These are phyloP conservation scores for Trissoscelio sp. DNA, from an alignment of 2,888 invertebrate species.

Conservation along the genomic window DNA sequence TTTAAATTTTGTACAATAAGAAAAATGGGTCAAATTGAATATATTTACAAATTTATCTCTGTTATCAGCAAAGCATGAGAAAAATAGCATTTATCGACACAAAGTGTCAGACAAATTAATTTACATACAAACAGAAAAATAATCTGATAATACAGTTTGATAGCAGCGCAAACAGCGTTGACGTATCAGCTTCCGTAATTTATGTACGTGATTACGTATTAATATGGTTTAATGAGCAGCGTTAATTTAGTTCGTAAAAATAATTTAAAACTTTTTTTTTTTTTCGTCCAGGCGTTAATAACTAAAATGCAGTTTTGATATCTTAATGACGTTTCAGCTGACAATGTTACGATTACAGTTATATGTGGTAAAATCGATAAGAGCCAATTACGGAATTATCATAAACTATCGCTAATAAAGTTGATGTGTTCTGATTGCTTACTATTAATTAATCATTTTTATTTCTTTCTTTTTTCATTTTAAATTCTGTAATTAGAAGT, in stretches of 20 bases:
- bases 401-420: not conserved
- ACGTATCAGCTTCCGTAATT: slow-evolving; percentile 44
- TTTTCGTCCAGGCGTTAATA: not conserved
- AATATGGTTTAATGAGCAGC: slow-evolving; percentile 34
- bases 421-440: no score
- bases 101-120: slow-evolving; percentile 31
- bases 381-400: not conserved
- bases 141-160: slow-evolving; percentile 34
- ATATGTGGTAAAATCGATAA: slow-evolving; percentile 8
- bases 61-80: not conserved
- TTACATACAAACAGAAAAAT: slow-evolving; percentile 15
- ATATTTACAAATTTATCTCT: no score
- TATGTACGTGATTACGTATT: slow-evolving; percentile 38
- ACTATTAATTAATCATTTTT: no score
- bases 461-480: no score
- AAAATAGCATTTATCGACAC: not conserved
- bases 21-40: no score
- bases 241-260: slow-evolving; percentile 21
- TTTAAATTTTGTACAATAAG: no score
- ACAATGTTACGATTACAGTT: slow-evolving; percentile 37
- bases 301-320: slow-evolving; percentile 9
- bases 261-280: slow-evolving; percentile 3
- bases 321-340: slow-evolving; percentile 34
- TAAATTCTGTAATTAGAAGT: no score
- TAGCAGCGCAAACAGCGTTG: slow-evolving; percentile 22